Conservation (phyloP, 1,140 invertebrate species). For the Pemphigus obesinymphae region DNA sequence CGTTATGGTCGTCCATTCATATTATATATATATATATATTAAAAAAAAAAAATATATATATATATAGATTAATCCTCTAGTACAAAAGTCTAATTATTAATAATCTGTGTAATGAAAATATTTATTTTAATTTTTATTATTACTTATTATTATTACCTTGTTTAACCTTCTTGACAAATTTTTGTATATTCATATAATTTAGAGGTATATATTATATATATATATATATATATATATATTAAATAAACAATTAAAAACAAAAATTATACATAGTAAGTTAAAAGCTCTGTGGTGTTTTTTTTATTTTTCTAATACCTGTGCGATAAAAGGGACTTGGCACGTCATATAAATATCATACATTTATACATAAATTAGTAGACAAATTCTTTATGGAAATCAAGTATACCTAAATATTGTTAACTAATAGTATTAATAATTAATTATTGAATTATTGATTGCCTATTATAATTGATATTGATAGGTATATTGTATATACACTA, state of each 20-base stretch:
- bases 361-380: too few relatives aligned
- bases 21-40: background rate
- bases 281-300: background rate
- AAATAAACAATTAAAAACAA: constrained; percentile 1
- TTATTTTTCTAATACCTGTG: background rate
- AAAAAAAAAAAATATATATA: background rate
- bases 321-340: too few relatives aligned
- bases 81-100: constrained; percentile 19
- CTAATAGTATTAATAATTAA: too few relatives aligned
- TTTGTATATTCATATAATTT: constrained; percentile 21
- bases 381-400: too few relatives aligned
- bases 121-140: background rate
- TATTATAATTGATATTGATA: too few relatives aligned
- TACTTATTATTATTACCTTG: constrained; percentile 7
- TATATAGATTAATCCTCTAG: background rate
- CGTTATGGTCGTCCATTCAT: constrained; percentile 24
- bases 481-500: too few relatives aligned
- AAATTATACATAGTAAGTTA: background rate
- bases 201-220: background rate
- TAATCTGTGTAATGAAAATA: background rate
- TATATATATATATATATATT: too few relatives aligned
- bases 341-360: too few relatives aligned
- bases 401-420: too few relatives aligned
- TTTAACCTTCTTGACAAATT: background rate
- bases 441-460: too few relatives aligned